These are phyloP conservation scores for Mesocentrotus franciscanus DNA, from an alignment of 53 echinoderm and acorn worm genomes.

Conservation along the genomic window DNA sequence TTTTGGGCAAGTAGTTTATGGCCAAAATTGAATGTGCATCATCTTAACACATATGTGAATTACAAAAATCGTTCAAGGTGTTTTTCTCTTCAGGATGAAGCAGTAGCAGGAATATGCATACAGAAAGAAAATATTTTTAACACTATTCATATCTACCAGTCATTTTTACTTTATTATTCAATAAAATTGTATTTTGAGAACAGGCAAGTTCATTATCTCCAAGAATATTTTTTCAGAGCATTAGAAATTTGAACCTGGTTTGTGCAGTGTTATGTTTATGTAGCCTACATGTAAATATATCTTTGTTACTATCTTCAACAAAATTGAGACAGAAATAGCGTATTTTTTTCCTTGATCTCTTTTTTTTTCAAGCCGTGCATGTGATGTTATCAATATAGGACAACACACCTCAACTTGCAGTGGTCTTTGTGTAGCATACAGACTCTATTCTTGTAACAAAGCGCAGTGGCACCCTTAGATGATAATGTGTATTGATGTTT, in stretches of 20 bases:
- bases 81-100: neutral
- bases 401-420: neutral
- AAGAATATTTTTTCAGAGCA: neutral
- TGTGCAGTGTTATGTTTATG: neutral
- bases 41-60: neutral
- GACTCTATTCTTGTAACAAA: slow-evolving; percentile 11
- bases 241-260: neutral
- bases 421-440: neutral
- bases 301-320: neutral
- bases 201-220: neutral
- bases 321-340: neutral
- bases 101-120: neutral
- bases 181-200: neutral
- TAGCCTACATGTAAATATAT: neutral
- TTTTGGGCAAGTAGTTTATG: neutral
- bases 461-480: neutral
- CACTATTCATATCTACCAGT: neutral
- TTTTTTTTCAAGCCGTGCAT: neutral
- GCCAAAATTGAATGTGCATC: neutral
- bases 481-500: slow-evolving; percentile 40
- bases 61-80: neutral
- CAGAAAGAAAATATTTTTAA: neutral
- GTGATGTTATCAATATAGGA: slow-evolving; percentile 16
- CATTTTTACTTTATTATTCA: neutral
- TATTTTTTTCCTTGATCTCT: neutral